These are phyloP conservation scores for Apeira syringaria DNA, from an alignment of 2,888 invertebrate genomes.

Conservation along the genomic window DNA sequence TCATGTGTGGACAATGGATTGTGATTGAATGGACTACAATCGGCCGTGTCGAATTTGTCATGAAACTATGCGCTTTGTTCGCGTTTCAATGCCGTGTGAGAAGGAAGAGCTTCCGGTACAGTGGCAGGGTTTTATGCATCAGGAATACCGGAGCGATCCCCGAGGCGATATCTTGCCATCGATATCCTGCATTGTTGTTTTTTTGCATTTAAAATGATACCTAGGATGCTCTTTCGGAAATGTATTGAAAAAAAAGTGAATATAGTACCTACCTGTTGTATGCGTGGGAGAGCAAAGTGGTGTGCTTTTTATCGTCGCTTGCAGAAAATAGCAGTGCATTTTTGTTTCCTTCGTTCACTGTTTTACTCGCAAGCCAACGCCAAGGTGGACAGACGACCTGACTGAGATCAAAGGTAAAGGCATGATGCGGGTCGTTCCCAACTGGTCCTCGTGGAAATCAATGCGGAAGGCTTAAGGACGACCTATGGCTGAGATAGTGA, in stretches of 20 bases:
- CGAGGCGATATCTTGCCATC: constrained; percentile 71
- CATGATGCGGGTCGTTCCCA: too few species aligned
- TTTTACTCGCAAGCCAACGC: too few species aligned
- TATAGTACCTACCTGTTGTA: constrained; percentile 4
- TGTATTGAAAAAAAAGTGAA: constrained; percentile 3
- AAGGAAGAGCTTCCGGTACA: constrained; percentile 78
- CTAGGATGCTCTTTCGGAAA: constrained; percentile 44
- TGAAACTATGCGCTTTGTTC: constrained; percentile 68
- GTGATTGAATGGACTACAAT: constrained; percentile 65
- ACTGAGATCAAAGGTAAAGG: too few species aligned
- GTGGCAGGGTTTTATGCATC: constrained; percentile 32
- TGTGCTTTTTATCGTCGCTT: background rate
- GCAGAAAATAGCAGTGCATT: background rate
- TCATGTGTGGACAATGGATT: constrained; percentile 54
- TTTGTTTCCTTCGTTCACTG: too few species aligned
- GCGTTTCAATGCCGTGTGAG: constrained; percentile 63
- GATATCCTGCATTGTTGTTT: constrained; percentile 65
- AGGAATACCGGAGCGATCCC: constrained; percentile 55
- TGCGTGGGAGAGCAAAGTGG: constrained; percentile 8
- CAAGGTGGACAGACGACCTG: too few species aligned
- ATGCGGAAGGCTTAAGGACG: too few species aligned
- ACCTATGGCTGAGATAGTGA: too few species aligned
- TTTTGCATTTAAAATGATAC: constrained; percentile 48
- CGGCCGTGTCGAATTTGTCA: constrained; percentile 78
- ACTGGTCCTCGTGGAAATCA: too few species aligned